Evolutionary conservation across 2,797 vertebrate species (phyloP).

Genomic region (Pteronotus mesoamericanus): DNA sequence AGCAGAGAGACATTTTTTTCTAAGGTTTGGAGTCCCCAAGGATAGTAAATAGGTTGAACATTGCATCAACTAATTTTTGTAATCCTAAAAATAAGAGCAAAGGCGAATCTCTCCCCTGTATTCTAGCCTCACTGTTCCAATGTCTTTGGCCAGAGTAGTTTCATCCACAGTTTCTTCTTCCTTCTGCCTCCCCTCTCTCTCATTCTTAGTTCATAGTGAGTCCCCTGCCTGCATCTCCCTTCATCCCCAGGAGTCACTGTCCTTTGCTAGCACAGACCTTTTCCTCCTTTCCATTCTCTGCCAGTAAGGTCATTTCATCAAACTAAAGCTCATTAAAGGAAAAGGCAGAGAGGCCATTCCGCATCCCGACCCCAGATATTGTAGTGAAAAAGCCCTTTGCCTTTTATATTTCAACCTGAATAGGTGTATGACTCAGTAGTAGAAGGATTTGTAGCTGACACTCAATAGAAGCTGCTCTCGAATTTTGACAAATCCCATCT

Average conservation of each 20-base stretch:
- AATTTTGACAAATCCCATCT: conserved; percentile 98
- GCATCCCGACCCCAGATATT: conserved; percentile 82
- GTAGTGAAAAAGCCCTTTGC: conserved; percentile 82
- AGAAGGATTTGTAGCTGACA: conserved; percentile 89
- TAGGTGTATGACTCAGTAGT: conserved; percentile 85
- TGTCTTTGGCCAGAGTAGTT: conserved; percentile 17
- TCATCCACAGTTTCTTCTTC: conserved; percentile 25
- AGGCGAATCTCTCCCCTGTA: not conserved
- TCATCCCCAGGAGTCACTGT: not conserved
- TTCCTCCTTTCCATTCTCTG: conserved; percentile 70
- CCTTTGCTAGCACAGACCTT: conserved; percentile 51
- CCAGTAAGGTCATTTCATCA: conserved; percentile 83
- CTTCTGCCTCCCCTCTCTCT: not conserved
- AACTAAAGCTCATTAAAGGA: conserved; percentile 84
- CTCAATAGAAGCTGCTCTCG: conserved; percentile 90
- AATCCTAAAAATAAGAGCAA: not conserved
- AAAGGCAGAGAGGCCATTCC: conserved; percentile 80
- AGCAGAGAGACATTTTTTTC: not conserved
- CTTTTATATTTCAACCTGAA: conserved; percentile 86
- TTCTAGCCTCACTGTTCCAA: conserved; percentile 33
- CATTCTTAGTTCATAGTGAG: not conserved
- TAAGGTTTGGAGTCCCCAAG: not conserved
- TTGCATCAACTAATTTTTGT: not conserved
- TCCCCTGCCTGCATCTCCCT: not conserved
- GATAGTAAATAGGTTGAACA: not conserved